Evolutionary conservation across 2,888 invertebrate genomes (phyloP).

Genomic region (Cheilosia pagana): DNA sequence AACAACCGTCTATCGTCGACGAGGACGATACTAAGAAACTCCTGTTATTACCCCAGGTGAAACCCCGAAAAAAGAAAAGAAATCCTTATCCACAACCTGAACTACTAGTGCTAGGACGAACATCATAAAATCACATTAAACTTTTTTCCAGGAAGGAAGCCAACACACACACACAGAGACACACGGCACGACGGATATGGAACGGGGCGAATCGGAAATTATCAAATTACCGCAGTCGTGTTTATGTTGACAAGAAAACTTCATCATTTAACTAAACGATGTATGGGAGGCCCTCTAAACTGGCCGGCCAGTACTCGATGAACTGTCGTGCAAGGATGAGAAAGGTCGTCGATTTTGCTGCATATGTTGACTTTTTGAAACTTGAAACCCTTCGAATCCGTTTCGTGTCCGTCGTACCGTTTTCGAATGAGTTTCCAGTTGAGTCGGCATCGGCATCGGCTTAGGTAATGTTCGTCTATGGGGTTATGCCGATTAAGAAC

Average conservation of each 20-base stretch:
- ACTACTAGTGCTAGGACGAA: conserved; percentile 40
- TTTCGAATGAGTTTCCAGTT: conserved; percentile 67
- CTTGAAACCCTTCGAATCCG: conserved; percentile 46
- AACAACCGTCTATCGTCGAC: no score
- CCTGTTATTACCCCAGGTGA: conserved; percentile 33
- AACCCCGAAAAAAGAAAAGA: not conserved
- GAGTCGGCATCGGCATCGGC: conserved; percentile 56
- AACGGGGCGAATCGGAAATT: conserved; percentile 56
- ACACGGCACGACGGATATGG: not conserved
- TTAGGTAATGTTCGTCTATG: conserved; percentile 66
- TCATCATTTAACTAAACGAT: conserved; percentile 53
- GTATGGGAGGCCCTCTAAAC: not conserved
- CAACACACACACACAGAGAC: not conserved
- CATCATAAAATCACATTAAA: conserved; percentile 60
- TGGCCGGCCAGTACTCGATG: conserved; percentile 52
- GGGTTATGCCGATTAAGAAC: conserved; percentile 69
- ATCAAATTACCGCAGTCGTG: conserved; percentile 69
- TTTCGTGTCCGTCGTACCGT: conserved; percentile 30
- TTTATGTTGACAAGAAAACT: conserved; percentile 73
- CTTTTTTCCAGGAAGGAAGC: conserved; percentile 64
- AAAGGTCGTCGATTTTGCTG: conserved; percentile 55
- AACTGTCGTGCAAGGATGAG: conserved; percentile 55
- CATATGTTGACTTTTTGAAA: conserved; percentile 58
- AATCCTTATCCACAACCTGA: not conserved
- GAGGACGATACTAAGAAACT: not conserved